Evolutionary conservation across 2,797 vertebrate genomes (phyloP), one percentile per base, ranked within the genome.

Genomic region (Aplochiton taeniatus): DNA sequence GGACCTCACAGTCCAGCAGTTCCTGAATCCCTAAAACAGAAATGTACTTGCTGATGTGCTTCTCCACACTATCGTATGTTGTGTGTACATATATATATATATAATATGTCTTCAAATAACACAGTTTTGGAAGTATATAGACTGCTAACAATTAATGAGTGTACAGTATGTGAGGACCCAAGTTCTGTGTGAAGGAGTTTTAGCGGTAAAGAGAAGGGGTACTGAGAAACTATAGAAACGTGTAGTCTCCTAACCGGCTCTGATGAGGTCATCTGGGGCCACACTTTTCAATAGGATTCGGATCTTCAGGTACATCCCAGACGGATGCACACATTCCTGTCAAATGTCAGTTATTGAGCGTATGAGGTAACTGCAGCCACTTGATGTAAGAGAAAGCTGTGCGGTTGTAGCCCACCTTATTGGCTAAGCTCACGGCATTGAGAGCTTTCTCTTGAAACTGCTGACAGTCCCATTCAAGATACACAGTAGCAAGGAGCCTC

Each of bases 241-340:
- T 42, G 54, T 43, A 43, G n/a, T 12, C 60, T 41, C 80, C 86
- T 84, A 85, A 98, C 97, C 95, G 89, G 86, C 88, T 79, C 68
- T 88, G 73, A 98, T 71, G 43, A 85, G 83, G 83, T 92, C 86
- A 75, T 97, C 93, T 63, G 88, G 68, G 59, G 83, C 83, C 63
- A 74, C 69, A 42, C 87, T 87, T 85, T 76, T 92, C 85, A 96
- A 81, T 76, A 98, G 91, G 76, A 98, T 95, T 90, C 88, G 91
- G 71, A 95, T 87, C 89, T 95, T 95, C 79, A 98, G 80, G 87
- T 91, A 94, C 81, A 95, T 66, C 1, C 97, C 97, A 75, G 86
- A 86, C 65, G 89, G 85, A 58, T 91, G 91, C 58, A 91, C 73
- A 73, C 84, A 77, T 80, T 95, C 94, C 96, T 98, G 82, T 68